Evolutionary conservation across 2,113 vertebrate genomes (phyloP), one percentile per base, ranked within the genome.

Genomic region (Aplodontia rufa): DNA sequence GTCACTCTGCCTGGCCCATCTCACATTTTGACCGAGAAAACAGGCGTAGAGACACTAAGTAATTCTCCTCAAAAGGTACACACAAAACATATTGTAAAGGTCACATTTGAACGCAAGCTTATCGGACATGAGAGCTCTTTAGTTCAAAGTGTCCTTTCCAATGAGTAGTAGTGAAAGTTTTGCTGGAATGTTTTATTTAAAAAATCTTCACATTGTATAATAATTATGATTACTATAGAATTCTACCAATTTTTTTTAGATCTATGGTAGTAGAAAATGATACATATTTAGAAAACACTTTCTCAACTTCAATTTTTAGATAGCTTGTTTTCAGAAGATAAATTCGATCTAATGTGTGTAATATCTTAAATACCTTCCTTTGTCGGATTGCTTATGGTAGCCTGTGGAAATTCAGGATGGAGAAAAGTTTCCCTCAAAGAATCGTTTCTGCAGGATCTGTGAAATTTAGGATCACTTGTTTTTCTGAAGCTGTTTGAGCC

Each of bases 401-500:
- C 37, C 20, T 69, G 26, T 16, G 16, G 51, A 82, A 28, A n/a
- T 82, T 68, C 26, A 83, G 22, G 32, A 40, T 1, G 35, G 11
- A 32, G 60, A 53, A 88, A 78, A 60, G 68, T 7, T 71, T 90
- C 6, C 22, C 19, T 85, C 17, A 30, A 45, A 85, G 68, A 93
- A 51, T 24, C 45, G 20, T 53, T 83, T 83, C 69, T 84, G 42
- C 51, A 78, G 58, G 40, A 37, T 37, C 26, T 94, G 64, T 53
- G 7, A 86, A 32, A 80, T 86, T 86, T 75, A 93, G n/a, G 53
- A 86, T 80, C 32, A 90, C 20, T 68, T 80, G 28, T 68, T 96
- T 90, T 30, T 93, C 22, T 86, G 49, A 58, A 32, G 20, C 28
- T 80, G 35, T 82, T 83, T 84, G 62, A 66, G 17, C 79, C 14